Evolutionary conservation across 2,113 vertebrate species (phyloP), one percentile per base, ranked within the genome.

Genomic region (Sylvia atricapilla): DNA sequence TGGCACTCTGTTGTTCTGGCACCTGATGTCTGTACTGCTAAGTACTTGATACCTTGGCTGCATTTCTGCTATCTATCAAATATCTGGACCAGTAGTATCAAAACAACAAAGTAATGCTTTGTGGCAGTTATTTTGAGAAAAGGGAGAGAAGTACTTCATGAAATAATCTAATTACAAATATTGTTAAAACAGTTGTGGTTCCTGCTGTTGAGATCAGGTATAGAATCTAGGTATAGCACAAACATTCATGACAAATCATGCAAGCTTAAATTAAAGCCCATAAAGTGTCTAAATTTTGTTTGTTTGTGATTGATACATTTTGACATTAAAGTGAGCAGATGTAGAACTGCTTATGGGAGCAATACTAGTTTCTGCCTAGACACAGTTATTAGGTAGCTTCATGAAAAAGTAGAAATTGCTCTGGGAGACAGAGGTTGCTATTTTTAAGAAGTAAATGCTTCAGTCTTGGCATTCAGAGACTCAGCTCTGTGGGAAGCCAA

Each of bases 391-490:
- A 92, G 76, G 59, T 84, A 52, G 30, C 56, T 88, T 90, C 50
- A 41, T 3, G 13, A 70, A 88, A 82, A 85, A 84, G 31, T 22
- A 72, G 68, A 77, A 95, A 63, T 84, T 89, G 41, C 47, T 84
- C 37, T 81, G 60, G 72, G 83, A 94, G 80, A 68, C 60, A 86
- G 60, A 80, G 37, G 56, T 92, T 92, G 79, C 85, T 94, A 72
- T 96, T 97, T 96, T 95, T 94, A 90, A 91, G 84, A 89, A 80
- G 60, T 84, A 87, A 93, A 64, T 6, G 3, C 72, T 93, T 93
- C 76, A 93, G 73, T 47, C 31, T 86, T 84, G 83, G 83, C 79
- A 81, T 95, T 96, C 52, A 68, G 85, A 70, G 64, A 60, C n/a
- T 78, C n/a, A 39, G 22, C 66, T 88, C 90, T 60, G 69, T 58